A percentile compares a stretch with the other conserved stretches of the same genome.
These are phyloP conservation scores for Apomyelois bistriatella DNA, from an alignment of 2,888 invertebrate species.

Conservation along the genomic window DNA sequence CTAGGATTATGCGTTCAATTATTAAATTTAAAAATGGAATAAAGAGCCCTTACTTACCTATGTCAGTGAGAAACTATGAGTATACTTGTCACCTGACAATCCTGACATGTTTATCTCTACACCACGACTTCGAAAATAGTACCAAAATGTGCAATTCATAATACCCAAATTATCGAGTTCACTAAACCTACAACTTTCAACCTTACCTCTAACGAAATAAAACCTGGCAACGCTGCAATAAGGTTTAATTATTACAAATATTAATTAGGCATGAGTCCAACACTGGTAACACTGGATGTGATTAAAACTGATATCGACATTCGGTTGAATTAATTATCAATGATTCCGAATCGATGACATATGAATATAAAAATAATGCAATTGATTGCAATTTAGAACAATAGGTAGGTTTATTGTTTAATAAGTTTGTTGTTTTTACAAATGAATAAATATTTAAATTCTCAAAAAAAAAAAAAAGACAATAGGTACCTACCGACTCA, in stretches of 20 bases:
- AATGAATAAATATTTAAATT: too few species aligned
- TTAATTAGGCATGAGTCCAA: slow-evolving; percentile 8
- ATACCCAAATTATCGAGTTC: background rate
- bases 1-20: too few species aligned
- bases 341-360: background rate
- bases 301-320: slow-evolving; percentile 8
- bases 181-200: background rate
- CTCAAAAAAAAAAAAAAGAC: too few species aligned
- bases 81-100: too few species aligned
- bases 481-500: too few species aligned
- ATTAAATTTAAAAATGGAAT: too few species aligned
- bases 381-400: too few species aligned
- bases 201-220: background rate
- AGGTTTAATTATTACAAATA: slow-evolving; percentile 9
- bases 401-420: too few species aligned
- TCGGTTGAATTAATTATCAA: background rate
- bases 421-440: too few species aligned
- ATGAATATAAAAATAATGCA: background rate
- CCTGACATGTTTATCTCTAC: slow-evolving; percentile 6
- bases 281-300: background rate
- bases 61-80: too few species aligned
- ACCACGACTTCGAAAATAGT: slow-evolving; percentile 1
- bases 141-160: background rate
- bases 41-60: too few species aligned
- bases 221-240: background rate